These are phyloP conservation scores for Zelostemma sp. DNA, from an alignment of 1,140 invertebrate genomes.

Conservation along the genomic window DNA sequence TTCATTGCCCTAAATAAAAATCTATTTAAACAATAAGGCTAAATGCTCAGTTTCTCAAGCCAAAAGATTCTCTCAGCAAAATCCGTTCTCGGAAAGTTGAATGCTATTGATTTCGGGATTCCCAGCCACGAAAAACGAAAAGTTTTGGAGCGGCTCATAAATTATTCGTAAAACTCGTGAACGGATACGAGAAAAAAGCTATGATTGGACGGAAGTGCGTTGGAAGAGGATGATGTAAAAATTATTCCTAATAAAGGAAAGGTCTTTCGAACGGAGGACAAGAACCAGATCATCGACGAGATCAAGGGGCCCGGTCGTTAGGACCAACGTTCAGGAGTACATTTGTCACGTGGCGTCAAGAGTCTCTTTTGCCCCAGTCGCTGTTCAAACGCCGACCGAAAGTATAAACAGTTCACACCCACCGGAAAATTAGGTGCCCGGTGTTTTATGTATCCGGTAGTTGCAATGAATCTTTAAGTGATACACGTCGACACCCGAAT, in stretches of 20 bases:
- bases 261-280: slow-evolving; percentile 46
- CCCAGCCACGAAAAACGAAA: no score
- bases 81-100: not conserved
- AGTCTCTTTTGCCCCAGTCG: slow-evolving; percentile 30
- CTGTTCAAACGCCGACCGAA: not conserved
- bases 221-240: not conserved
- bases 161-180: no score
- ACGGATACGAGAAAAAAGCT: no score
- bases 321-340: slow-evolving; percentile 23
- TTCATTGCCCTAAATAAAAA: no score
- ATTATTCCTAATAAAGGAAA: slow-evolving; percentile 46
- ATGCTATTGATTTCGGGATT: no score
- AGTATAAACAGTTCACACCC: slow-evolving; percentile 26
- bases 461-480: slow-evolving; percentile 27
- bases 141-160: no score
- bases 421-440: slow-evolving; percentile 55
- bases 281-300: slow-evolving; percentile 51
- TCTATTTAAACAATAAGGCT: not conserved
- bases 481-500: slow-evolving; percentile 29
- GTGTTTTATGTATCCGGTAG: slow-evolving; percentile 60
- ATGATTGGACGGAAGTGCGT: not conserved
- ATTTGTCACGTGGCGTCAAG: slow-evolving; percentile 55
- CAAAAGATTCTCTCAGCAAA: not conserved
- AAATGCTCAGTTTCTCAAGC: not conserved
- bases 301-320: slow-evolving; percentile 49